phyloP scores from a whole-genome alignment of 2,797 vertebrate genomes.

The Simalia tracyae region DNA sequence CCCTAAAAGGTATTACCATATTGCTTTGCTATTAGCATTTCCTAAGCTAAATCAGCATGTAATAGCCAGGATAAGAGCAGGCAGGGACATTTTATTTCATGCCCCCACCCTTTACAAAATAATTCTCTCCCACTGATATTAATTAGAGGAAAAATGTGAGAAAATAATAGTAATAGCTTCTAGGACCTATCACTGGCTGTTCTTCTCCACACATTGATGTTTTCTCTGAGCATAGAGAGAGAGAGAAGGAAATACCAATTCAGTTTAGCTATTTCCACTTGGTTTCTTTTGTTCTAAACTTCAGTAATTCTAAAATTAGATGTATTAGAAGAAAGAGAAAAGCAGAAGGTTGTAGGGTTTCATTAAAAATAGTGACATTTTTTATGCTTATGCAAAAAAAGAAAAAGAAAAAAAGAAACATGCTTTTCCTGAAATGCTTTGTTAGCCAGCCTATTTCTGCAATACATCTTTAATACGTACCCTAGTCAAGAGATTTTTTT shows the following conservation, averaged over 20 bases:
- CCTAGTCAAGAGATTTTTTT: not conserved
- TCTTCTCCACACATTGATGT: not conserved
- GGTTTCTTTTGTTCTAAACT: not conserved
- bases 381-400: not conserved
- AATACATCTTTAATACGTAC: not conserved
- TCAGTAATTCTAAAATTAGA: not conserved
- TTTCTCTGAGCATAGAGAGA: not conserved
- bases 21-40: not conserved
- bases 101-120: not conserved
- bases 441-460: not conserved
- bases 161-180: not conserved
- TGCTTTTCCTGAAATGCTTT: not conserved
- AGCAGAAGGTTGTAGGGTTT: not conserved
- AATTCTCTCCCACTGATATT: not conserved
- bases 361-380: not conserved
- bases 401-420: not conserved
- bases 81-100: not conserved
- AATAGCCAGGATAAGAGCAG: not conserved
- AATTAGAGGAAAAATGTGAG: not conserved
- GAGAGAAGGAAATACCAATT: not conserved
- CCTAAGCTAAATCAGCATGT: not conserved
- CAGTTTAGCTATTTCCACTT: not conserved
- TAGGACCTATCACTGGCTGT: not conserved
- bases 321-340: not conserved
- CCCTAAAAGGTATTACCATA: not conserved